Percentiles rank a stretch among this genome's conserved stretches.
These are phyloP conservation scores for Mythimna ferrago DNA, from an alignment of 2,888 invertebrate species.

Conservation along the genomic window DNA sequence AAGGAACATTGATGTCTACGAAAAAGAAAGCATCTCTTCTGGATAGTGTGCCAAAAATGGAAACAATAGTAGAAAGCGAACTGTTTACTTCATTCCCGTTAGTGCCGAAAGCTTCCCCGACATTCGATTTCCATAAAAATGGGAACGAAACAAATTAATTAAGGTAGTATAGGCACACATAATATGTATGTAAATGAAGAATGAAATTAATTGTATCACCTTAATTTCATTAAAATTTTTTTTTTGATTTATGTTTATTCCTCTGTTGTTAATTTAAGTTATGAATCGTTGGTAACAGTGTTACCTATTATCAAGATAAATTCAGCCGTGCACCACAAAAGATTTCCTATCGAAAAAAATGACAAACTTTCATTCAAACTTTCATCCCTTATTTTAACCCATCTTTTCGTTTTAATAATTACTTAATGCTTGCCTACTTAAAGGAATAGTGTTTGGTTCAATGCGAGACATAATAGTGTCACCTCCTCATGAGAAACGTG, in stretches of 20 bases:
- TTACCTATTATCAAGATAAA: background rate
- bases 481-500: background rate
- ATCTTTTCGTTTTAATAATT: background rate
- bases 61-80: slow-evolving; percentile 79
- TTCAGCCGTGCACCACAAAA: background rate
- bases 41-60: slow-evolving; percentile 78
- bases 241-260: slow-evolving; percentile 28
- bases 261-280: background rate
- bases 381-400: background rate
- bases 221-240: slow-evolving; percentile 38
- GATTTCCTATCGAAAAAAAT: background rate
- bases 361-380: background rate
- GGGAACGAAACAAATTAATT: slow-evolving; percentile 38
- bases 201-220: slow-evolving; percentile 44
- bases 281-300: background rate
- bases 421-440: background rate
- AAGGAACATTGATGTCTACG: slow-evolving; percentile 66
- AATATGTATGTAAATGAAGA: slow-evolving; percentile 36
- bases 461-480: background rate
- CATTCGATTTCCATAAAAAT: slow-evolving; percentile 46
- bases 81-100: slow-evolving; percentile 66
- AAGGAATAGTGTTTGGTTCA: background rate
- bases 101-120: slow-evolving; percentile 44
- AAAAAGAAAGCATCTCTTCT: slow-evolving; percentile 77
- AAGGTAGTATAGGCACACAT: slow-evolving; percentile 11